Base-by-base conservation (phyloP, 1,140 invertebrate genomes). In the Drosophila ambigua region DNA sequence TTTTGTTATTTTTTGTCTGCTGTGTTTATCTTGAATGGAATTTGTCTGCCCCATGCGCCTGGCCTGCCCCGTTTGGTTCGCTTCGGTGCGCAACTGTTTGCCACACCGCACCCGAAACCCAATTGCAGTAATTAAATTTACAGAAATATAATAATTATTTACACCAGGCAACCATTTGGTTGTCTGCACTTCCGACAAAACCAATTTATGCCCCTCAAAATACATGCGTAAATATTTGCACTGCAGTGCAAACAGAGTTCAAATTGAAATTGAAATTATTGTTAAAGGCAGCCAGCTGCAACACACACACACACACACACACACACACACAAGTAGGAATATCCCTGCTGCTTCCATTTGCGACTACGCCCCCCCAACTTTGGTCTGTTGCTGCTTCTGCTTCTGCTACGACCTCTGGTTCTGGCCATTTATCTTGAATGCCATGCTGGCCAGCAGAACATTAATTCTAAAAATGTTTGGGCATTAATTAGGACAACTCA, bases 101-200 rank as follows among this genome's bases (percentile, higher is more conserved):
- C 35, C 35, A 39, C 9, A 49, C 23, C 16, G 4, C 2, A 4
- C 31, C 41, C 23, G 8, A 55, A 48, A 55, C 48, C 63, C 35
- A 28, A 69, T 54, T 49, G 66, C 8, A 67, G 81, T 87, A 85
- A 84, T 80, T 81, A 85, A 77, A 87, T 87, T 85, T 77, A 41
- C 73, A 77, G 77, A 72, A 81, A 74, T 87, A 39, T 71, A 85
- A 85, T 85, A 85, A 85, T 85, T 74, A 84, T 84, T 85, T 80
- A 81, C 64, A 63, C 72, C 71, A 53, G 60, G 50, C 20, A 73
- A 71, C 52, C 63, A 54, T 66, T 72, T 59, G 48, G 44, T 41
- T 31, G 59, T 52, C 62, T 57, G 48, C 61, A 54, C 66, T 58
- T 62, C 74, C 58, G 71, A 62, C 44, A 71, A 85, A 87, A 81